Base-by-base conservation (phyloP, 2,113 vertebrate genomes). In the human (Homo sapiens) region DNA sequence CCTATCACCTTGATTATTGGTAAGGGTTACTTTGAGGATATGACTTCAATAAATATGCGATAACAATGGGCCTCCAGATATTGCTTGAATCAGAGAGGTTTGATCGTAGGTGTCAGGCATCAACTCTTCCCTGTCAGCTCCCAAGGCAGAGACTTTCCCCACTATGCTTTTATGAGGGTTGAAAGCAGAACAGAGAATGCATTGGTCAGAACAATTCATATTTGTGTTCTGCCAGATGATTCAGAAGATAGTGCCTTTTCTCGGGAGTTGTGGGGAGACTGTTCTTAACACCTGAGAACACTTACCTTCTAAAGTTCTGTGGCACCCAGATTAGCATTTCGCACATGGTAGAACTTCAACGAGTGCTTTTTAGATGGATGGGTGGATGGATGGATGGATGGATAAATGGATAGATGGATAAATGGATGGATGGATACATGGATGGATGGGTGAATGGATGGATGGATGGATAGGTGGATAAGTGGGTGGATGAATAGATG, bases 341-440 rank as follows among this genome's bases (percentile, higher is more conserved):
- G 38, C 6, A 43, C 30, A 48, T 45, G 27, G 30, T 73, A 66
- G 45, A 35, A 57, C 22, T 83, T 84, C 35, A 30, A 0, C 45
- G 55, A 16, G n/a, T 61, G 27, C 12, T 85, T 61, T 38, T 38
- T 75, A 35, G 32, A 35, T 68, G 66, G 32, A 35, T n/a, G 16
- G 16, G n/a, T 68, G 64, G 64, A 64, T 68, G 32, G 64, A 35
- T 66, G 64, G 64, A 32, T 32, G 5, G 5, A 27, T 30, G 5
- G 2, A 32, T 32, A 27, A 6, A 13, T 35, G 3, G 14, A 35
- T 68, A 6, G 16, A 68, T n/a, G 14, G 0, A 68, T 68, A 0
- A 14, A 8, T 35, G 6, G 1, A 17, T 68, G 16, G 2, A 30
- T 66, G 30, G 5, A 8, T 35, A 3, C 0, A 17, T 68, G 16